Percentiles rank a stretch among this genome's conserved stretches.
Conservation (phyloP, 1,140 invertebrate genomes). For the Uloborus diversus region DNA sequence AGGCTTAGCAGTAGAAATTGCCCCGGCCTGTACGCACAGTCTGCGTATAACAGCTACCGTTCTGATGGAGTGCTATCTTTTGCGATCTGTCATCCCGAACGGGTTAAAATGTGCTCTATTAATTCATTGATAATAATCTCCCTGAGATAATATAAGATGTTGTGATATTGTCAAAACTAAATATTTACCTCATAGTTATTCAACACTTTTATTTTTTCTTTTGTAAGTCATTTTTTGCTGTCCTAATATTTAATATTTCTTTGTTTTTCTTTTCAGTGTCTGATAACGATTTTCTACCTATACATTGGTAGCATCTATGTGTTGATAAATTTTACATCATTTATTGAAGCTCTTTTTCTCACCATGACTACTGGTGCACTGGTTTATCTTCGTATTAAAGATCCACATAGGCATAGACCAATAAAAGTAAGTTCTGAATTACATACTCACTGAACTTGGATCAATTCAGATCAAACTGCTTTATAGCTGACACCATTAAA, state of each 20-base stretch:
- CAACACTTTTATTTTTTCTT: not conserved
- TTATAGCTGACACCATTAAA: not conserved
- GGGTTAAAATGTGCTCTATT: too few species aligned
- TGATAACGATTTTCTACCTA: slow-evolving; percentile 84
- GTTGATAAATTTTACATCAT: slow-evolving; percentile 92
- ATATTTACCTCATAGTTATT: too few species aligned
- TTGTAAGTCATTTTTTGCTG: not conserved
- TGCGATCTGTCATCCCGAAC: too few species aligned
- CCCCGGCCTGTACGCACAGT: too few species aligned
- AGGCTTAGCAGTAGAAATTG: too few species aligned
- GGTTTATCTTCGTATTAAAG: slow-evolving; percentile 83
- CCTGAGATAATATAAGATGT: too few species aligned
- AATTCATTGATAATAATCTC: too few species aligned
- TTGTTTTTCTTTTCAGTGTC: slow-evolving; percentile 63
- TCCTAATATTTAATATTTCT: not conserved
- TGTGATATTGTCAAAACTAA: too few species aligned
- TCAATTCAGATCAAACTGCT: not conserved
- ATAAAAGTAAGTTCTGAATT: slow-evolving; percentile 72
- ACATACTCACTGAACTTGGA: not conserved
- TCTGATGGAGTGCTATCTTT: too few species aligned
- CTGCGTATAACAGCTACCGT: too few species aligned
- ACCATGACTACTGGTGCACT: slow-evolving; percentile 85
- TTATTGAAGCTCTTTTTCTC: slow-evolving; percentile 94
- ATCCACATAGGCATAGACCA: slow-evolving; percentile 74
- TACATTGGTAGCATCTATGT: slow-evolving; percentile 86